Conservation (phyloP, 2,888 invertebrate genomes). For the Meteorus cinctellus region DNA sequence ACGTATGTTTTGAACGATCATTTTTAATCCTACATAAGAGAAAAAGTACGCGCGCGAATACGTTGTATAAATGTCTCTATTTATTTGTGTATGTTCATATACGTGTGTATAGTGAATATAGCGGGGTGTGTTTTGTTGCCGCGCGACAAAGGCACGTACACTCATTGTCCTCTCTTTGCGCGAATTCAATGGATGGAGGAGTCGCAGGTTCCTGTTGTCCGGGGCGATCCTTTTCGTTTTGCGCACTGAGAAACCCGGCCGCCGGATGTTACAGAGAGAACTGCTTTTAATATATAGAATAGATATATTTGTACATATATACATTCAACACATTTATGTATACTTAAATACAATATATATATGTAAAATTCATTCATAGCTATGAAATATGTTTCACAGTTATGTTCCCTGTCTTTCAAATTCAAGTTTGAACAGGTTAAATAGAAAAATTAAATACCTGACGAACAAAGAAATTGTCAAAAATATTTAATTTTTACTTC, state of each 20-base stretch:
- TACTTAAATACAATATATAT: neutral
- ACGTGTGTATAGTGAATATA: slow-evolving; percentile 6
- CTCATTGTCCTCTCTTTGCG: slow-evolving; percentile 53
- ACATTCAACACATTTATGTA: neutral
- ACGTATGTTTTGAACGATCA: slow-evolving; percentile 35
- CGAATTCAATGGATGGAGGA: slow-evolving; percentile 52
- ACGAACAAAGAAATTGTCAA: too few species aligned
- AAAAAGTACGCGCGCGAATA: slow-evolving; percentile 41
- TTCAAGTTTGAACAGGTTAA: too few species aligned
- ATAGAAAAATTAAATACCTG: too few species aligned
- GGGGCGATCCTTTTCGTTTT: slow-evolving; percentile 43
- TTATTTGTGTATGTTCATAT: slow-evolving; percentile 4
- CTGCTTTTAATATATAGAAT: slow-evolving; percentile 26
- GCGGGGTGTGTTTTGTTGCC: slow-evolving; percentile 49
- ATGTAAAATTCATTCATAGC: neutral
- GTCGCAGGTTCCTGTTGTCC: slow-evolving; percentile 47
- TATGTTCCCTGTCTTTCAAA: too few species aligned
- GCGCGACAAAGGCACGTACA: slow-evolving; percentile 58
- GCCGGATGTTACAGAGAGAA: slow-evolving; percentile 34
- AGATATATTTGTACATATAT: slow-evolving; percentile 8
- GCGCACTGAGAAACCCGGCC: slow-evolving; percentile 26
- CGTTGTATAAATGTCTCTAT: slow-evolving; percentile 24
- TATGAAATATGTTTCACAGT: too few species aligned
- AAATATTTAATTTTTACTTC: too few species aligned
- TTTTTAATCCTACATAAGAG: slow-evolving; percentile 40